Percentiles rank a stretch among this genome's conserved stretches.
Conservation (phyloP, 1,140 invertebrate species). For the Drosophila suzukii region DNA sequence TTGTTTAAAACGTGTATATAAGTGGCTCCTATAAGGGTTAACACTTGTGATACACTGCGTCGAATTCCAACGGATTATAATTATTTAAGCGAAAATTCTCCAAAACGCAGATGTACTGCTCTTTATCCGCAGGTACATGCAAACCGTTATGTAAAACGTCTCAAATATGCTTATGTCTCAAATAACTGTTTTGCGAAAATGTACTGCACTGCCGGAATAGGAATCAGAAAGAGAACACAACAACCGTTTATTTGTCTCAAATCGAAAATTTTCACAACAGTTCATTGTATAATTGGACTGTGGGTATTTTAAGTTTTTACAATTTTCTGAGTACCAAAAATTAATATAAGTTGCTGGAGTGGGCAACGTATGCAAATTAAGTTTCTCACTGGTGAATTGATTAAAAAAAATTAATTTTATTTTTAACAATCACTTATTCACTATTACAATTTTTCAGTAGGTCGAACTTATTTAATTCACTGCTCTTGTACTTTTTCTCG, state of each 20-base stretch:
- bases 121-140: too few relatives aligned
- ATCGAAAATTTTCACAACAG: not conserved
- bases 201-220: too few relatives aligned
- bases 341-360: not conserved
- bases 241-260: not conserved
- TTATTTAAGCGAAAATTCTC: not conserved
- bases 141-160: too few relatives aligned
- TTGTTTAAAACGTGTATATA: too few relatives aligned
- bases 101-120: not conserved
- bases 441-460: too few relatives aligned
- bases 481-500: too few relatives aligned
- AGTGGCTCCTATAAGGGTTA: too few relatives aligned
- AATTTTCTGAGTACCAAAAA: slow-evolving; percentile 1
- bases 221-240: not conserved
- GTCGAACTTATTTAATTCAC: too few relatives aligned
- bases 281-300: not conserved
- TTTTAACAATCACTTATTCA: too few relatives aligned
- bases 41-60: not conserved
- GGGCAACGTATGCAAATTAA: not conserved
- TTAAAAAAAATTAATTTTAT: too few relatives aligned
- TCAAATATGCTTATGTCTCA: not conserved
- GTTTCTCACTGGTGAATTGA: too few relatives aligned
- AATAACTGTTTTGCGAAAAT: not conserved
- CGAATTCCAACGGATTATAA: too few relatives aligned
- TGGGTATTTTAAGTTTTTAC: not conserved